Evolutionary conservation across 2,888 invertebrate genomes (phyloP), one percentile per base, ranked within the genome.

Genomic region (Apantesis nais): DNA sequence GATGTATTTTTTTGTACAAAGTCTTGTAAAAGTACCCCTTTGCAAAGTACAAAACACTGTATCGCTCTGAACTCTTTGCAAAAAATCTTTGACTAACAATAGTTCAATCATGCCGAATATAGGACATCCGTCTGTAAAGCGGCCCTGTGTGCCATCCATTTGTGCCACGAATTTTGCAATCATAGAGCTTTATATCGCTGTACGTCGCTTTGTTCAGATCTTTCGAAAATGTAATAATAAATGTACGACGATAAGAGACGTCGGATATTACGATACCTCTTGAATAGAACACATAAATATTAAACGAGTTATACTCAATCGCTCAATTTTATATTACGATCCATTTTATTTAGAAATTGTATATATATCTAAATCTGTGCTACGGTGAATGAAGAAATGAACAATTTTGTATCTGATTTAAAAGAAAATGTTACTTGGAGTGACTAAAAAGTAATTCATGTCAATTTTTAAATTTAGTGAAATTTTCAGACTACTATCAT

Each of bases 111-210:
- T 58, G 58, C 29, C 29, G 58, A 58, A 58, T 58, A 16, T 25
- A 58, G 29, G 14, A 29, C 58, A 25, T 55, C 58, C 55, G 55
- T 41, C 19, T 34, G 22, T 64, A 69, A 60, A 44, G 16, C 34
- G 63, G 31, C 37, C 31, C 60, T 44, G 41, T 55, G 8, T 41
- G 37, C 25, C n/a, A 48, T 55, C 58, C 65, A 66, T 60, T 60
- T 41, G 31, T 31, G 25, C 58, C 29, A 41, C 48, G 22, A 48
- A 65, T 29, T 31, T 16, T 16, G 34, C 48, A 34, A 65, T 31
- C 39, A 31, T 55, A 29, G 19, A 25, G 37, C 39, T 58, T 29
- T 58, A 58, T 58, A 7, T 29, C 29, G n/a, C n/a, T n/a, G n/a
- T 52, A 52, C 29, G 16, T 55, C 58, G 58, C 29, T 58, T 58